These are phyloP conservation scores for Xanthia togata DNA, from an alignment of 2,888 invertebrate genomes.

Conservation along the genomic window DNA sequence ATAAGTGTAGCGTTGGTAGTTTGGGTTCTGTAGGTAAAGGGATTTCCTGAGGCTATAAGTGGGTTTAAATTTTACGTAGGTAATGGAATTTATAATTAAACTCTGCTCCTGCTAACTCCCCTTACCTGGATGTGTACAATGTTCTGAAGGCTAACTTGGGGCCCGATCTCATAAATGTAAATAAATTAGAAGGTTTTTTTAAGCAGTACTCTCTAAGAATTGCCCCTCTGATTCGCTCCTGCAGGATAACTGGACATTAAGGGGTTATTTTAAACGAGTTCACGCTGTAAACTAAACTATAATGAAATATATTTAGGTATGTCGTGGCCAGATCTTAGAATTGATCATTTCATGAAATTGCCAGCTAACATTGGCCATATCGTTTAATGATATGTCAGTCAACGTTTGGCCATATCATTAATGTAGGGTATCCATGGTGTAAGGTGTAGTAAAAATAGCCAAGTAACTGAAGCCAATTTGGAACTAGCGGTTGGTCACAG, in stretches of 20 bases:
- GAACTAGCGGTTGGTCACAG: no score
- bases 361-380: no score
- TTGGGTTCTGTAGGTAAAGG: conserved; percentile 5
- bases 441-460: no score
- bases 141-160: background rate
- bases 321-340: no score
- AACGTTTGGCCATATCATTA: no score
- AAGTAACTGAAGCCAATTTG: no score
- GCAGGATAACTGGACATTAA: background rate
- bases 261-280: background rate
- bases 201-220: no score
- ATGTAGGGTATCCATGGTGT: no score
- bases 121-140: background rate
- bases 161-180: background rate
- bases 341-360: no score
- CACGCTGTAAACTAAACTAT: background rate
- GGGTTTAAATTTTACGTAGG: background rate
- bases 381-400: no score
- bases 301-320: background rate
- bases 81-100: background rate
- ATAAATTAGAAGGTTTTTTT: background rate
- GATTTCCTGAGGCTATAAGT: background rate
- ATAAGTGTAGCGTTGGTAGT: background rate
- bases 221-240: background rate
- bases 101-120: no score